These are phyloP conservation scores for Cliona cf. orientalis DNA, from an alignment of 37 sponge, comb jelly and placozoan species.

Conservation along the genomic window DNA sequence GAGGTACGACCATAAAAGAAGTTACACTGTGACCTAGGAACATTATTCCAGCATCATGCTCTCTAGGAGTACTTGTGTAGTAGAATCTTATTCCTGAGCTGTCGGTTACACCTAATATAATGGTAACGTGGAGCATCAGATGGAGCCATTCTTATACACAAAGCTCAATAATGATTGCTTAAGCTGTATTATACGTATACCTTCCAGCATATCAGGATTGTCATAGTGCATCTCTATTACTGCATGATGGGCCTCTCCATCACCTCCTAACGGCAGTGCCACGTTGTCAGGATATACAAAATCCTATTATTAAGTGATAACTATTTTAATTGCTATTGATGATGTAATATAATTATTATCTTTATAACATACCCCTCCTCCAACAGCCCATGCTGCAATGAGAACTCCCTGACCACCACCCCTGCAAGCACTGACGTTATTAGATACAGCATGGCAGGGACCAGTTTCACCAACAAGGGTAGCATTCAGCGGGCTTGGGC, in stretches of 20 bases:
- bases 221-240: too few relatives aligned
- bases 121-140: too few relatives aligned
- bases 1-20: constrained; percentile 38
- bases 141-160: too few relatives aligned
- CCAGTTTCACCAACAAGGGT: constrained; percentile 11
- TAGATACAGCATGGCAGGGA: neutral
- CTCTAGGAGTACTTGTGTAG: constrained; percentile 20
- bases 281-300: too few relatives aligned
- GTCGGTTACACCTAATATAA: constrained; percentile 50
- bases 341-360: neutral
- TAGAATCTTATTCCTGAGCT: constrained; percentile 42
- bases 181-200: too few relatives aligned
- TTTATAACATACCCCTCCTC: constrained; percentile 47
- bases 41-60: constrained; percentile 47
- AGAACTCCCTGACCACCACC: constrained; percentile 7
- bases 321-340: too few relatives aligned
- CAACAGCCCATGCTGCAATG: constrained; percentile 57
- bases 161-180: too few relatives aligned
- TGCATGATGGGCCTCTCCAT: too few relatives aligned
- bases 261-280: too few relatives aligned
- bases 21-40: constrained; percentile 34
- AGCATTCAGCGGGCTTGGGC: neutral
- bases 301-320: too few relatives aligned
- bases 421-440: neutral
- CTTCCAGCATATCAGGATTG: too few relatives aligned